Percentiles rank a stretch among this genome's conserved stretches.
Evolutionary conservation across 1,140 invertebrate genomes (phyloP).

Genomic region (Drosophila murphyi): DNA sequence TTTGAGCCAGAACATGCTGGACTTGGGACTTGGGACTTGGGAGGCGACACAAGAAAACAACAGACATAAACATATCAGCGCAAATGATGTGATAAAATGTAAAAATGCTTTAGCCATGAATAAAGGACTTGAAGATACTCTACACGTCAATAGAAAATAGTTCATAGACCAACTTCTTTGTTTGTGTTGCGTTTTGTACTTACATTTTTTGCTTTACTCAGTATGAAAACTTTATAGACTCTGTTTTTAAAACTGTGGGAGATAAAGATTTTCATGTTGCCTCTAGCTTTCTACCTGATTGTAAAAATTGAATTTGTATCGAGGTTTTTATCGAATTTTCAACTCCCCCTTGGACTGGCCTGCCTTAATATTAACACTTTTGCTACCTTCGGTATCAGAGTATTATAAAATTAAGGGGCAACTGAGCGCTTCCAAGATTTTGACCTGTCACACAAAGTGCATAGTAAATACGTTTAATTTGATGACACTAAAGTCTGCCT

Average conservation of each 20-base stretch:
- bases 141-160: background rate
- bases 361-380: too few species aligned
- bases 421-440: too few species aligned
- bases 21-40: conserved; percentile 23
- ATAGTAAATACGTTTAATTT: conserved; percentile 67
- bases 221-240: too few species aligned
- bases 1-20: conserved; percentile 30
- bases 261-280: too few species aligned
- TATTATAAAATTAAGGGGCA: too few species aligned
- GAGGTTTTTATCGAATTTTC: too few species aligned
- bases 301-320: too few species aligned
- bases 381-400: too few species aligned
- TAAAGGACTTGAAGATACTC: background rate
- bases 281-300: too few species aligned
- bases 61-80: conserved; percentile 75
- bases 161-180: background rate
- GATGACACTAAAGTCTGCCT: conserved; percentile 58
- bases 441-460: conserved; percentile 49
- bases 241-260: too few species aligned
- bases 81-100: conserved; percentile 78
- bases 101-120: conserved; percentile 15
- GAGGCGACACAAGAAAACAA: conserved; percentile 35
- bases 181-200: background rate
- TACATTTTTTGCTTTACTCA: too few species aligned
- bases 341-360: too few species aligned